Conservation (phyloP, 2,888 invertebrate genomes). For the Euproctis similis region DNA sequence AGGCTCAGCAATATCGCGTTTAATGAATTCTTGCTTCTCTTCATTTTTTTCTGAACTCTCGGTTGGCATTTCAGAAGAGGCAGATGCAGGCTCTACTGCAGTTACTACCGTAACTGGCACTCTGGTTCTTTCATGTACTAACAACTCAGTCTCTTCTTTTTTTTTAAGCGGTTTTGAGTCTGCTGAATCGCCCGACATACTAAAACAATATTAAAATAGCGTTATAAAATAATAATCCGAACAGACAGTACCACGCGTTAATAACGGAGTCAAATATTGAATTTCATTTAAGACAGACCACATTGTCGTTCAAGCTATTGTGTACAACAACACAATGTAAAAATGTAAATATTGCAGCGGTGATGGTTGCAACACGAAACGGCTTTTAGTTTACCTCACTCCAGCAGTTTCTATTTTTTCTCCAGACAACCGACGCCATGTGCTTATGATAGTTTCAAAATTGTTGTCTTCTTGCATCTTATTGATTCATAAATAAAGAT, state of each 20-base stretch:
- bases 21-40: constrained; percentile 43
- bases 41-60: constrained; percentile 29
- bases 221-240: constrained; percentile 5
- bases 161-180: constrained; percentile 45
- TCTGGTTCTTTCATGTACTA: constrained; percentile 38
- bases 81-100: constrained; percentile 23
- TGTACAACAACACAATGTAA: constrained; percentile 17
- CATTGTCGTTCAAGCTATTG: constrained; percentile 16
- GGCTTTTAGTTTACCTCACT: constrained; percentile 42
- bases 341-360: constrained; percentile 35
- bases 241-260: too few relatives aligned
- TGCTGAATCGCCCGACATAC: constrained; percentile 62
- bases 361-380: constrained; percentile 16
- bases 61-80: constrained; percentile 25
- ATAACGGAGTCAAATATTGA: constrained; percentile 14
- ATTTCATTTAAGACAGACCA: constrained; percentile 21
- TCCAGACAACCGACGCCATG: constrained; percentile 64
- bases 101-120: constrained; percentile 27
- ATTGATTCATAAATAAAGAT: constrained; percentile 3
- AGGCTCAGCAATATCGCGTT: constrained; percentile 36
- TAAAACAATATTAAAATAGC: constrained; percentile 26
- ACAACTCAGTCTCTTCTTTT: constrained; percentile 45
- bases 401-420: constrained; percentile 46
- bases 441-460: constrained; percentile 60
- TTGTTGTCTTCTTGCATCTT: constrained; percentile 61